phyloP scores from a whole-genome alignment of 2,113 vertebrate genomes.

The Dicerorhinus sumatrensis region DNA sequence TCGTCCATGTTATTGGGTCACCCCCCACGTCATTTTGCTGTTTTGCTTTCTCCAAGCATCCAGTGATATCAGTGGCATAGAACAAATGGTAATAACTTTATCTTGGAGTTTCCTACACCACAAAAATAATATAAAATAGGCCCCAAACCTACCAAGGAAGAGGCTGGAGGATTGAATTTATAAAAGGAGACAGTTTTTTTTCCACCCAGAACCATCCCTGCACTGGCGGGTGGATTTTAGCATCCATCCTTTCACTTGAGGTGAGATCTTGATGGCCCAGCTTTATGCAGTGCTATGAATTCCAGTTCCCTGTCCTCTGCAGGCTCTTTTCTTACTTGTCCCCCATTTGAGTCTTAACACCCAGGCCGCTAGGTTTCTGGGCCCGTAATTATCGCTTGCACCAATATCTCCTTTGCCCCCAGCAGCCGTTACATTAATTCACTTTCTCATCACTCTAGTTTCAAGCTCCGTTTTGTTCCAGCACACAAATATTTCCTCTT shows the following conservation, averaged over 20 bases:
- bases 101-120: neutral
- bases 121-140: neutral
- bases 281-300: neutral
- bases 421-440: neutral
- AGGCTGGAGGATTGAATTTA: neutral
- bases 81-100: neutral
- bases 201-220: neutral
- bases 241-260: neutral
- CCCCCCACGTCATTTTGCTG: neutral
- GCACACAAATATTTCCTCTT: neutral
- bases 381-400: neutral
- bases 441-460: neutral
- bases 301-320: neutral
- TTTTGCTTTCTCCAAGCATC: neutral
- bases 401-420: neutral
- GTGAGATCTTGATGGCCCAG: neutral
- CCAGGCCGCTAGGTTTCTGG: neutral
- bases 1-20: neutral
- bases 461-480: neutral
- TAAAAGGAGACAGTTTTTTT: neutral
- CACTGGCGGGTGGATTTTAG: neutral
- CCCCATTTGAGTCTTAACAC: neutral
- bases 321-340: neutral
- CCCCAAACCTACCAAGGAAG: neutral
- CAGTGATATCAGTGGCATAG: neutral